These are phyloP conservation scores for Spheniscus mendiculus DNA, from an alignment of 2,113 vertebrate species.

Conservation along the genomic window DNA sequence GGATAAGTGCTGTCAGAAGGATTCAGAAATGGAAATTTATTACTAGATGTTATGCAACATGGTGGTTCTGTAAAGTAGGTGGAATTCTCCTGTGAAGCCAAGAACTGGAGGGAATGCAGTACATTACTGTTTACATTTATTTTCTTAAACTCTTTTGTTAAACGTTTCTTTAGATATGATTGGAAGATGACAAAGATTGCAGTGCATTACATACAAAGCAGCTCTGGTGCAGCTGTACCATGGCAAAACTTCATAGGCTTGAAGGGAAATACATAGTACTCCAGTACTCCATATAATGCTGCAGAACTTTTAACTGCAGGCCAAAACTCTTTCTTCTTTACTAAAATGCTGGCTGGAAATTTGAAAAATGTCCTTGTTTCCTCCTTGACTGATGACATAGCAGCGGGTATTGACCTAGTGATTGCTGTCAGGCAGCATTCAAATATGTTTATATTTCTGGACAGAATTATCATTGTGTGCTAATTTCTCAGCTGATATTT, in stretches of 20 bases:
- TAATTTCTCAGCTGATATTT: neutral
- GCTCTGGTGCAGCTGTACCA: neutral
- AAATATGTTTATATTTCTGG: neutral
- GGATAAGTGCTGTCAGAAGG: constrained; percentile 1
- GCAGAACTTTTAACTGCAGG: neutral
- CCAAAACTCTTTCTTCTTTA: neutral
- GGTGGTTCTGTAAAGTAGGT: neutral
- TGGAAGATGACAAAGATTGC: neutral
- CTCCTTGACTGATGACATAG: neutral
- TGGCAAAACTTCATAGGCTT: neutral
- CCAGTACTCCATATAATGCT: neutral
- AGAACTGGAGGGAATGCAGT: neutral
- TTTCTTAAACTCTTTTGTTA: neutral
- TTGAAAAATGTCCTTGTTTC: neutral
- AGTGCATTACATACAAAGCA: neutral
- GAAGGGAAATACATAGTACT: neutral
- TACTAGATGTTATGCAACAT: neutral
- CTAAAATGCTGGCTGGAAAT: neutral
- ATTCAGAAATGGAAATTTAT: constrained; percentile 39
- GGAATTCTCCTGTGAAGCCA: neutral
- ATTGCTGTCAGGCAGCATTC: neutral
- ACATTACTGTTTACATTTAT: neutral
- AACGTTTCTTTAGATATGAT: neutral
- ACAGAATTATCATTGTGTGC: neutral
- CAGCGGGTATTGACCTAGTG: neutral